Evolutionary conservation across 64 coral and sea anemone genomes (phyloP).

Genomic region (Stylophora pistillata): DNA sequence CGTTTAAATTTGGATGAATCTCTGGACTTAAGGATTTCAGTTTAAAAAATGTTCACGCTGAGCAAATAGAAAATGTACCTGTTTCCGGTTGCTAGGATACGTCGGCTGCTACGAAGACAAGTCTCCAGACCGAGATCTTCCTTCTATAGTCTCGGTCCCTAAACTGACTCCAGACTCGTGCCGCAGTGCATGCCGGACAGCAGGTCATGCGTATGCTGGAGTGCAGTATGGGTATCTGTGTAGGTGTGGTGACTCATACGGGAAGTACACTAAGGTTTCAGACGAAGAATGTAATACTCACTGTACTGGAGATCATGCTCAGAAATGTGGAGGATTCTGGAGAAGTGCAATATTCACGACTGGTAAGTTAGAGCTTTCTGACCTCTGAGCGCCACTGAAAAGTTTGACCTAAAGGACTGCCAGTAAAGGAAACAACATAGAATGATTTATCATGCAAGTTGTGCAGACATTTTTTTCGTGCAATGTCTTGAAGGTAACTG

Average conservation of each 20-base stretch:
- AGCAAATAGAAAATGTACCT: no score
- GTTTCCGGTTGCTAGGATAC: conserved; percentile 56
- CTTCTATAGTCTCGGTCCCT: conserved; percentile 59
- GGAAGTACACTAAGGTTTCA: conserved; percentile 69
- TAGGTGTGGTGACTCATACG: conserved; percentile 89
- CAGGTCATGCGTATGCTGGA: conserved; percentile 80
- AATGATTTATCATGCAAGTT: no score
- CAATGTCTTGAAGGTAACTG: no score
- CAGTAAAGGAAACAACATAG: no score
- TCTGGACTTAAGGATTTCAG: neutral
- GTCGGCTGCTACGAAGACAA: conserved; percentile 84
- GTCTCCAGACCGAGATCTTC: conserved; percentile 73
- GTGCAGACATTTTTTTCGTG: no score
- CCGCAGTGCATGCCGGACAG: conserved; percentile 67
- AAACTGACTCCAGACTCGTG: conserved; percentile 87
- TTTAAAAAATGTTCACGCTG: neutral
- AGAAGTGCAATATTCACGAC: conserved; percentile 87
- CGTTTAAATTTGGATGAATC: no score
- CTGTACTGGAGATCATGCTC: conserved; percentile 75
- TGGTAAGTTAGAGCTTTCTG: conserved; percentile 37
- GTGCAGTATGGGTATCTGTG: conserved; percentile 99
- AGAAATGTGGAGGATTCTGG: conserved; percentile 94
- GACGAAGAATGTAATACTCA: conserved; percentile 80
- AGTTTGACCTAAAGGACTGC: neutral
- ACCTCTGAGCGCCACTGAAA: no score